These are phyloP conservation scores for Aphelenchoides fujianensis DNA, from an alignment of 1,140 invertebrate genomes.

Conservation along the genomic window DNA sequence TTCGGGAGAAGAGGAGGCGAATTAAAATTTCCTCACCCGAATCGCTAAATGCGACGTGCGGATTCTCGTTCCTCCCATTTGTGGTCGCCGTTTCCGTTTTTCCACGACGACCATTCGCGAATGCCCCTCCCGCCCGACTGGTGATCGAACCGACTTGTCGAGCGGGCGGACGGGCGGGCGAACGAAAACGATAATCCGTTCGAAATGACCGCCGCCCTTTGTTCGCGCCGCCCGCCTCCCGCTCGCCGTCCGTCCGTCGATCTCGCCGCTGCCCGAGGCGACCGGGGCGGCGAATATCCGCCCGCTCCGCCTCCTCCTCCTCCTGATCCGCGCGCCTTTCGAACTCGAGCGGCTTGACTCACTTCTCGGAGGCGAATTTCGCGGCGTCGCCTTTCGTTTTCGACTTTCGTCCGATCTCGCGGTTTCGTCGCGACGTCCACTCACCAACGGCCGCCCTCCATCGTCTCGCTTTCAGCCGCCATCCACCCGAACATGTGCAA, in stretches of 20 bases:
- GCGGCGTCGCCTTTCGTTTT: background rate
- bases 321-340: background rate
- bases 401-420: no score
- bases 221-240: no score
- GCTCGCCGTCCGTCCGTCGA: no score
- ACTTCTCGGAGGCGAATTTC: background rate
- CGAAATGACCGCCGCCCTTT: constrained; percentile 1
- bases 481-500: constrained; percentile 10
- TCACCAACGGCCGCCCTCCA: no score
- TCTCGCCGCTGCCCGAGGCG: background rate
- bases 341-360: background rate
- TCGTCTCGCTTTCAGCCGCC: background rate
- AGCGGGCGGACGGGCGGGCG: no score
- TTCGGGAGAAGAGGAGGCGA: no score
- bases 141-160: background rate
- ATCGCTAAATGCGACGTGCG: no score
- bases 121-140: no score
- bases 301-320: background rate
- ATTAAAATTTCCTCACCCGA: no score
- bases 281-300: background rate
- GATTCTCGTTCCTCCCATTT: no score
- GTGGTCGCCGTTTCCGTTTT: no score
- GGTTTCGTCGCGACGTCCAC: background rate
- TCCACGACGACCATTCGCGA: no score
- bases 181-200: background rate